Evolutionary conservation across 2,797 vertebrate species (phyloP), one percentile per base, ranked within the genome.

Genomic region (Lepus townsendii): DNA sequence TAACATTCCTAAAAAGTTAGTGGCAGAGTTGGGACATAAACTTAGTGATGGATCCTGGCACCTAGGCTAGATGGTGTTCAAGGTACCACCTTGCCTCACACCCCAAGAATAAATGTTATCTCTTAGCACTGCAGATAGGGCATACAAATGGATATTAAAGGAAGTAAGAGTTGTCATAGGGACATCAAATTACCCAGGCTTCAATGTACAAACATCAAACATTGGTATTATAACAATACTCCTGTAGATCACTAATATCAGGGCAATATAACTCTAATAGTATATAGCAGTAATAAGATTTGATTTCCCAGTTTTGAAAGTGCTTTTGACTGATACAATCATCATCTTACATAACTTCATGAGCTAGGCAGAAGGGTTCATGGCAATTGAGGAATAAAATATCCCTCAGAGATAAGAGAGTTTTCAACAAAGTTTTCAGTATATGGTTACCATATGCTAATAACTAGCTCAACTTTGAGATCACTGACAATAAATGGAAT

Each of bases 241-340:
- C 19, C 54, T 57, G 82, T 0, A 26, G 65, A 77, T 14, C 52
- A 83, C 80, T 89, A 62, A 65, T 79, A 90, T 79, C n/a, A 83
- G 26, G 90, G 7, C 16, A 50, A 63, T 42, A 32, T 26, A 35
- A 52, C 13, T 63, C n/a, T 66, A 60, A 71, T 32, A 35, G 38
- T 57, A 83, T 19, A 30, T 50, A 60, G 32, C 17, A 60, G 14
- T 71, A 65, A 79, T 90, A 72, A 52, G 63, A 60, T 54, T 73
- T 10, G 42, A 27, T 79, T 27, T 72, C 52, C 92, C 42, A 24
- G 52, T 65, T 83, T 94, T 90, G 26, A 90, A 94, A 79, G 1
- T 19, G 62, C 9, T 57, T 94, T 57, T 87, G 63, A 73, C 13
- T 84, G 13, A 75, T 63, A 60, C 88, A 91, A 42, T 13, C 32